These are phyloP conservation scores for Telmatochromis brachygnathus DNA, from an alignment of 2,113 vertebrate species.

Conservation along the genomic window DNA sequence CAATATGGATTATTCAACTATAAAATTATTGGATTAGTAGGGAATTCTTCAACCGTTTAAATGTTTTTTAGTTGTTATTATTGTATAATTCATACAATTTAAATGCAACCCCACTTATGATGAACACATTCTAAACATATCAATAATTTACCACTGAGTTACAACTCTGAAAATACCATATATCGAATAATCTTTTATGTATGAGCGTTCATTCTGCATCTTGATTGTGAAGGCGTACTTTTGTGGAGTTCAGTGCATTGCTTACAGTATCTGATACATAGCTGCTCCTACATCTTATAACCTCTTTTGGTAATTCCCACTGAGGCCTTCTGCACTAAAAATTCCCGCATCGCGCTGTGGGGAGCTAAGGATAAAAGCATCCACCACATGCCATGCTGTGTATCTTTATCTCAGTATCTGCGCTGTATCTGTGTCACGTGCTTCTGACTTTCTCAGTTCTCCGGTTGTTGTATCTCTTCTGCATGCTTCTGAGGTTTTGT, in stretches of 20 bases:
- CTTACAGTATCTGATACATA: background rate
- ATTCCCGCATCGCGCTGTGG: background rate
- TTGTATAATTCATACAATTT: background rate
- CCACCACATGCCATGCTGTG: background rate
- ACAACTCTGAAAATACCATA: background rate
- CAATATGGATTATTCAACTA: background rate
- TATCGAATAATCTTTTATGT: background rate
- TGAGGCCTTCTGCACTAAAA: constrained; percentile 6
- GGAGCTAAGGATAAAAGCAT: constrained; percentile 30
- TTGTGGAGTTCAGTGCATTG: background rate
- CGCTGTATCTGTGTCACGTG: background rate
- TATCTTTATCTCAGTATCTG: background rate
- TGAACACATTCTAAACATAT: background rate
- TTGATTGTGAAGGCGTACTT: background rate
- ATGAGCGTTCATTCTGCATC: background rate
- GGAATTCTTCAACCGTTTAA: background rate
- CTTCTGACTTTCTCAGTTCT: background rate
- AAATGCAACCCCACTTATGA: background rate
- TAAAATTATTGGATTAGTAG: background rate
- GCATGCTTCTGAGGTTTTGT: background rate
- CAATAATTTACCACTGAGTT: background rate
- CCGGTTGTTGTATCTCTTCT: background rate
- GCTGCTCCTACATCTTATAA: background rate
- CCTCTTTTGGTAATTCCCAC: constrained; percentile 14
- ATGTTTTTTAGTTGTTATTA: background rate